Conservation (phyloP, 2,797 vertebrate genomes). For the Astyanax mexicanus region DNA sequence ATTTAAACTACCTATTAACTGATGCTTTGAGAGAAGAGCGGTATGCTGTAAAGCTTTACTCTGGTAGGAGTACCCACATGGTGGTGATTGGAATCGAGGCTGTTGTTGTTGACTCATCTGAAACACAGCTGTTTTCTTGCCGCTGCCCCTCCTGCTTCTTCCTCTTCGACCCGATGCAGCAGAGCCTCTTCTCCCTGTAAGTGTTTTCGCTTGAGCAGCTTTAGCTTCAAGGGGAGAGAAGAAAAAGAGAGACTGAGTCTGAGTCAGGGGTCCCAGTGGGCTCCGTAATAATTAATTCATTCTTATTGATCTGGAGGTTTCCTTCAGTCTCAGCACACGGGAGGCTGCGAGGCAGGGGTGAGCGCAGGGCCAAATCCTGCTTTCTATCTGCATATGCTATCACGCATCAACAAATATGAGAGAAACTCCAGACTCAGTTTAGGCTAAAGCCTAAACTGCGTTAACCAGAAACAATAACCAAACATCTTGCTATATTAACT, state of each 20-base stretch:
- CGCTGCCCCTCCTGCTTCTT: neutral
- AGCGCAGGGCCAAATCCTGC: neutral
- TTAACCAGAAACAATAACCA: no score
- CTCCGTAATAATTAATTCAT: constrained; percentile 75
- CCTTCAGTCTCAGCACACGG: constrained; percentile 27
- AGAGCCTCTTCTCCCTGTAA: constrained; percentile 22
- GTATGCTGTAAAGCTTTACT: neutral
- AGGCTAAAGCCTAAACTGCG: no score
- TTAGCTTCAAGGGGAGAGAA: constrained; percentile 44
- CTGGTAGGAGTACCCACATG: neutral
- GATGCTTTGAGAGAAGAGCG: neutral
- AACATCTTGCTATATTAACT: no score
- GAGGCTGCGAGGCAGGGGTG: constrained; percentile 28
- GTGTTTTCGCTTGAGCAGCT: constrained; percentile 64
- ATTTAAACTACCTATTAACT: neutral
- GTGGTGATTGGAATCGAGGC: neutral
- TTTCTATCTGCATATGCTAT: neutral
- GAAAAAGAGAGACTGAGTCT: neutral
- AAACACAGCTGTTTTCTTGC: constrained; percentile 4
- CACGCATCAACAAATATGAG: neutral
- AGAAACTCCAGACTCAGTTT: neutral
- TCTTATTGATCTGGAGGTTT: constrained; percentile 71
- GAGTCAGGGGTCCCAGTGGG: constrained; percentile 62
- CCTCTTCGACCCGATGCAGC: constrained; percentile 28
- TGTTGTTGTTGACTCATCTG: neutral